Conservation (phyloP, 2,888 invertebrate species). For the Temnothorax rugatulus region DNA sequence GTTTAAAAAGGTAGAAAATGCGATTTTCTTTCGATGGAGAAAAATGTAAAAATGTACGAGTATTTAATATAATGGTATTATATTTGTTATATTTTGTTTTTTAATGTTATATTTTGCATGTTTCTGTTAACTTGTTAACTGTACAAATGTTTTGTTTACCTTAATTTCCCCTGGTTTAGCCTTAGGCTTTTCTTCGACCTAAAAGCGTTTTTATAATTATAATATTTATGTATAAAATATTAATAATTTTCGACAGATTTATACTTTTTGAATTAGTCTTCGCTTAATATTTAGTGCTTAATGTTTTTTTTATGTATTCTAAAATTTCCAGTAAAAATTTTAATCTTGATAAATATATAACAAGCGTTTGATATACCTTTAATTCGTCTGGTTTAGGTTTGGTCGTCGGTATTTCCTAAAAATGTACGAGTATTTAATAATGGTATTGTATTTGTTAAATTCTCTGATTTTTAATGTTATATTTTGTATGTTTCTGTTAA, state of each 20-base stretch:
- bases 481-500: background rate
- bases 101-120: background rate
- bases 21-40: background rate
- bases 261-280: background rate
- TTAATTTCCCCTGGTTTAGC: constrained; percentile 70
- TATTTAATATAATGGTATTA: background rate
- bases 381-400: constrained; percentile 76
- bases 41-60: too few species aligned
- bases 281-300: background rate
- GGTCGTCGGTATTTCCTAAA: constrained; percentile 74
- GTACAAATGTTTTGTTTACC: constrained; percentile 54
- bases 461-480: background rate
- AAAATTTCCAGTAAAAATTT: background rate
- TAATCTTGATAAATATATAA: constrained; percentile 8
- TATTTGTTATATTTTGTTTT: background rate
- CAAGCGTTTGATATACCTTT: constrained; percentile 73
- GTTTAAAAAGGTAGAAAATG: background rate
- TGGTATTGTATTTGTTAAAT: background rate
- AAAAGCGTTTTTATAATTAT: constrained; percentile 6
- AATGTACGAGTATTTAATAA: constrained; percentile 23
- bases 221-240: background rate
- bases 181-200: constrained; percentile 69
- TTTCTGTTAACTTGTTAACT: background rate
- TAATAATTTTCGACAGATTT: background rate
- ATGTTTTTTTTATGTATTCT: background rate